Conservation (phyloP, 2,888 invertebrate species). For the Palloptera scutellata region DNA sequence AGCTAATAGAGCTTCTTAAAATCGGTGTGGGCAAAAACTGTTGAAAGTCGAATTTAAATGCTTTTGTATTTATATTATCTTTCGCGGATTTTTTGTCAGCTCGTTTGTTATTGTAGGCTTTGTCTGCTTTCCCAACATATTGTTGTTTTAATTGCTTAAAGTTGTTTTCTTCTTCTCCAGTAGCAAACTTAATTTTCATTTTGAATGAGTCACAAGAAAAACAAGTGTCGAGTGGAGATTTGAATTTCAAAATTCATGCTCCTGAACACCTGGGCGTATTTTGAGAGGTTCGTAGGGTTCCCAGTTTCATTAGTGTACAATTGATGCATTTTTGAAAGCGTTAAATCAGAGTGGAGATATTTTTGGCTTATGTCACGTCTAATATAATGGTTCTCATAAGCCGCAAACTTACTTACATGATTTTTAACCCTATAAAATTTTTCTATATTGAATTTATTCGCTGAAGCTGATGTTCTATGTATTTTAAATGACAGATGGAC, state of each 20-base stretch:
- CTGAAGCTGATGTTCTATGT: slow-evolving; percentile 17
- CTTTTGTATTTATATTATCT: slow-evolving; percentile 28
- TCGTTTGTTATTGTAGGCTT: slow-evolving; percentile 30
- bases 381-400: slow-evolving; percentile 30
- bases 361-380: slow-evolving; percentile 11
- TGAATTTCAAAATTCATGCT: too few species aligned
- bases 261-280: too few species aligned
- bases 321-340: slow-evolving; percentile 2
- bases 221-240: too few species aligned
- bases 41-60: too few species aligned
- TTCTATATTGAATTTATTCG: slow-evolving; percentile 18
- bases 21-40: slow-evolving; percentile 35
- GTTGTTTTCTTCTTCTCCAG: slow-evolving; percentile 21
- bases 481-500: slow-evolving; percentile 21
- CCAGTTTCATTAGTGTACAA: background rate
- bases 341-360: slow-evolving; percentile 1
- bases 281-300: too few species aligned
- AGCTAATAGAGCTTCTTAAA: slow-evolving; percentile 26
- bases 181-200: slow-evolving; percentile 32
- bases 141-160: slow-evolving; percentile 24
- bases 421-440: slow-evolving; percentile 18
- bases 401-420: slow-evolving; percentile 27
- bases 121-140: slow-evolving; percentile 26
- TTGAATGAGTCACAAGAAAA: too few species aligned
- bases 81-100: slow-evolving; percentile 32